Percentiles rank a stretch among this genome's conserved stretches.
phyloP scores from a whole-genome alignment of 2,888 invertebrate genomes.

The Ommatoiulus sabulosus region DNA sequence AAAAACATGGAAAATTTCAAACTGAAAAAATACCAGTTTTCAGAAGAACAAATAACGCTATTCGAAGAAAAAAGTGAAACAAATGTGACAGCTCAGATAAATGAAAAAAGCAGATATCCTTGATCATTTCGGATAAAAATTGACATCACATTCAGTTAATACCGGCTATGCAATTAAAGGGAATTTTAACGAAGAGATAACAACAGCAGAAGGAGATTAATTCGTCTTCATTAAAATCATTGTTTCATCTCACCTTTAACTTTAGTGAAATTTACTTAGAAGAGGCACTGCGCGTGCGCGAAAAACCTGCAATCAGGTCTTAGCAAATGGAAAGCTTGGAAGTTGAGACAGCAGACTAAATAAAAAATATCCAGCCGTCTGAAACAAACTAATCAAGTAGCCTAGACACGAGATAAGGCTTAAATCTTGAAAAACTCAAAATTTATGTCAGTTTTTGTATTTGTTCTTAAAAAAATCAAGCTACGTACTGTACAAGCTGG shows the following conservation, averaged over 20 bases:
- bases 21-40: too few species aligned
- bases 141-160: too few species aligned
- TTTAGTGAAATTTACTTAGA: background rate
- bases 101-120: too few species aligned
- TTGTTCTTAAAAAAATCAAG: background rate
- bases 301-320: background rate
- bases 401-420: background rate
- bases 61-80: too few species aligned
- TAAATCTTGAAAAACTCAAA: background rate
- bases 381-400: conserved; percentile 17
- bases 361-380: background rate
- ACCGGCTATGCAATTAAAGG: too few species aligned
- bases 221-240: too few species aligned
- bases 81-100: too few species aligned
- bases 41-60: too few species aligned
- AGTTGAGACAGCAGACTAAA: background rate
- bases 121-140: too few species aligned
- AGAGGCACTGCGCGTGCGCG: background rate
- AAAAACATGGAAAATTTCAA: too few species aligned
- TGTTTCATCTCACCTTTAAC: background rate
- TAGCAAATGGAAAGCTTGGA: background rate
- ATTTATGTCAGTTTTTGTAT: background rate
- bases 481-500: background rate
- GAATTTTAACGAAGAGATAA: too few species aligned
- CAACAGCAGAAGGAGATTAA: too few species aligned